phyloP scores from a whole-genome alignment of 2,888 invertebrate genomes.

The Teinopalpus imperialis region DNA sequence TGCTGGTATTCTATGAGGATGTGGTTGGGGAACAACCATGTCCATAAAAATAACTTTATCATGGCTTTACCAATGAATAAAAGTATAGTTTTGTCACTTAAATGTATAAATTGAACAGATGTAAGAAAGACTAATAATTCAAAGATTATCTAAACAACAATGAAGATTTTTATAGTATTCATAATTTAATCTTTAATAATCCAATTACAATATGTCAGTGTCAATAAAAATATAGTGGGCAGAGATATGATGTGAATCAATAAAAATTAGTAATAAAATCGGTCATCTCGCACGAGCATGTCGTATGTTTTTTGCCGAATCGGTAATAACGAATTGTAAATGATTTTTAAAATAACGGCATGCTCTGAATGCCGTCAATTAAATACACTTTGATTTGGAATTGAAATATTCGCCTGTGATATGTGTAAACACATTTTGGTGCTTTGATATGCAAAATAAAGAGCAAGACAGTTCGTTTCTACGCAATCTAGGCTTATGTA shows the following conservation, averaged over 20 bases:
- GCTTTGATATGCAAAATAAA: conserved; percentile 5
- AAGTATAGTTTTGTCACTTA: too few relatives aligned
- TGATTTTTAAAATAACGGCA: conserved; percentile 40
- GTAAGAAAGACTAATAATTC: too few relatives aligned
- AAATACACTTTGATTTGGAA: conserved; percentile 21
- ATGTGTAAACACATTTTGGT: conserved; percentile 2
- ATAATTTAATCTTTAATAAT: conserved; percentile 61
- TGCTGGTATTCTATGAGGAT: too few relatives aligned
- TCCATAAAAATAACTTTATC: too few relatives aligned
- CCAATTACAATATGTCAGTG: conserved; percentile 61
- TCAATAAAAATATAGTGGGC: conserved; percentile 11
- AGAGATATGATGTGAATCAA: conserved; percentile 29
- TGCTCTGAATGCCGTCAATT: conserved; percentile 35
- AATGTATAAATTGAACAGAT: too few relatives aligned
- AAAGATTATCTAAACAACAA: too few relatives aligned
- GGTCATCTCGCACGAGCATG: conserved; percentile 39
- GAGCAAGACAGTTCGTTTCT: not conserved
- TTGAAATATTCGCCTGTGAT: conserved; percentile 4
- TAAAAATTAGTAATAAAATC: conserved; percentile 30
- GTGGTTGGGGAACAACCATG: too few relatives aligned
- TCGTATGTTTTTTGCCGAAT: conserved; percentile 39
- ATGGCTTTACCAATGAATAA: too few relatives aligned
- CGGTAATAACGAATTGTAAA: conserved; percentile 30
- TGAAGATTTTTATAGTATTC: conserved; percentile 11
- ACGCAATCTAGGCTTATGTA: not conserved